Evolutionary conservation across 2,797 vertebrate species (phyloP).

Genomic region (Rhynchonycteris naso): DNA sequence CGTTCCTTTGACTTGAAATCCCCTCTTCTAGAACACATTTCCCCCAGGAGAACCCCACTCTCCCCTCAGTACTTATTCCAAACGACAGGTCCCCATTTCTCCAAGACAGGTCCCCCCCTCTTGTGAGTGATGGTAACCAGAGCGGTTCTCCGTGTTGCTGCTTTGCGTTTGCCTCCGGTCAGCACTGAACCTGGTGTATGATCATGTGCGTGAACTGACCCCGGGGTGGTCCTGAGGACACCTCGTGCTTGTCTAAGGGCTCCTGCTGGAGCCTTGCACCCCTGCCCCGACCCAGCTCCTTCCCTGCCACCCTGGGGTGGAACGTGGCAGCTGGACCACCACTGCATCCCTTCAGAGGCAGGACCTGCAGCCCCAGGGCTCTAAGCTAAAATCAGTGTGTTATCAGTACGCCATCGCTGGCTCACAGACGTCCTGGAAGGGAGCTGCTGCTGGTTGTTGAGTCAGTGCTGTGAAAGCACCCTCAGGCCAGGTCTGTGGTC

Average conservation of each 20-base stretch:
- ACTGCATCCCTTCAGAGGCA: constrained; percentile 83
- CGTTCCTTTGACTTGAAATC: not conserved
- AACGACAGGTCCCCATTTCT: not conserved
- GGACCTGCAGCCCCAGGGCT: constrained; percentile 82
- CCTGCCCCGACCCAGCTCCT: not conserved
- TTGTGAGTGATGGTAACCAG: not conserved
- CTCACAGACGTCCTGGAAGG: constrained; percentile 68
- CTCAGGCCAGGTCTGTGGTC: not conserved
- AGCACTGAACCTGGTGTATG: not conserved
- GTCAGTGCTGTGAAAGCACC: constrained; percentile 80
- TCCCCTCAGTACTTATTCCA: not conserved
- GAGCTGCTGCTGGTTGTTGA: constrained; percentile 80
- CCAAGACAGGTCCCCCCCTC: not conserved
- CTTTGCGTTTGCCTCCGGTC: not conserved
- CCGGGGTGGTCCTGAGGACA: not conserved
- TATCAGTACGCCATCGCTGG: constrained; percentile 74
- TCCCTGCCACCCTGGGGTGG: constrained; percentile 18
- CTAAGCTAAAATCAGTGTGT: constrained; percentile 85
- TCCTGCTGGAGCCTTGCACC: not conserved
- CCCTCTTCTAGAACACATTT: not conserved
- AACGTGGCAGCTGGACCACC: constrained; percentile 81
- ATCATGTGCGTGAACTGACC: not conserved
- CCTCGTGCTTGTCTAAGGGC: not conserved
- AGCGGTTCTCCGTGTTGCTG: not conserved
- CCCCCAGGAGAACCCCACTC: not conserved